Base-by-base conservation (phyloP, 2,113 vertebrate genomes). In the Eolophus roseicapilla region DNA sequence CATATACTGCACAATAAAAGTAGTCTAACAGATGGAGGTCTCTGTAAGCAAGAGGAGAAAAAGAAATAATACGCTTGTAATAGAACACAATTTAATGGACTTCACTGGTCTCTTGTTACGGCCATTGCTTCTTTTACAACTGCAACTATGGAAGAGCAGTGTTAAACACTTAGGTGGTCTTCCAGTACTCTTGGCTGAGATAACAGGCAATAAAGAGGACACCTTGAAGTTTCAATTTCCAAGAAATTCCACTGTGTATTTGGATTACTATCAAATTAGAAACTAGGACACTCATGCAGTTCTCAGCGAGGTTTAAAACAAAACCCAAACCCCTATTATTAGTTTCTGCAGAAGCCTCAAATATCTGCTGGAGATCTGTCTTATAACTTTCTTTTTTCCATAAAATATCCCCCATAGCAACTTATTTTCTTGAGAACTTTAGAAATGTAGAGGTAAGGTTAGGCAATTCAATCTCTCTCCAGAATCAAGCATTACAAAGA, bases 191-290 rank as follows among this genome's bases (percentile, higher is more conserved):
- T 82, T 85, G 92, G 81, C 91, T 95, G 82, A 93, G 91, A 89
- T 92, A 94, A 91, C 62, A 89, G 80, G 82, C 91, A 94, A 94
- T 95, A 92, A 93, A 94, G 62, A 94, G 77, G 96, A 92, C 96
- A 96, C 93, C 88, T 75, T 95, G 92, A 96, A 91, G 92, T 71
- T 95, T 94, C 92, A 96, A 94, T 96, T 96, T 94, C 83, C 93
- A 93, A 78, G 86, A 89, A 93, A 94, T 91, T 96, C 95, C 92
- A 91, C 86, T 87, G 92, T 94, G 92, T 94, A 85, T 92, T 87
- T 93, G 93, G 92, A 96, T 96, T 79, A 93, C 92, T 97, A 90
- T 92, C 81, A 84, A 90, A 93, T 96, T 87, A 96, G 91, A 89
- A 97, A 96, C 77, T 93, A 91, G 95, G 95, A 91, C 86, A 92